These are phyloP conservation scores for Columba livia DNA, from an alignment of 2,113 vertebrate species.

Conservation along the genomic window DNA sequence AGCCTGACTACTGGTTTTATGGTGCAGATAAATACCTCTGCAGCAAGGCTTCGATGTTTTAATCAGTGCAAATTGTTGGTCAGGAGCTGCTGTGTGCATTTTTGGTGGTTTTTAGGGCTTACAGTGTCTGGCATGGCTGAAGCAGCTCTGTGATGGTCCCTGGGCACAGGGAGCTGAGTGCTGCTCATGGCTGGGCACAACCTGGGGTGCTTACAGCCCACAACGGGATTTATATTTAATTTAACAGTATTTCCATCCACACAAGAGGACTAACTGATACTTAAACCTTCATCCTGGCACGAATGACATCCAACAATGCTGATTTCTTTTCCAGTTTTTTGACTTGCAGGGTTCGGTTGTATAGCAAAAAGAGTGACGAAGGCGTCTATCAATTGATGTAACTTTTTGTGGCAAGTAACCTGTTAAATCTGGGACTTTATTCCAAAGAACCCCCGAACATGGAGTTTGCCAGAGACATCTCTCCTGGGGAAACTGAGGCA, in stretches of 20 bases:
- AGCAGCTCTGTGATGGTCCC: not conserved
- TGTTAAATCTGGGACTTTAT: not conserved
- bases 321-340: not conserved
- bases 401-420: not conserved
- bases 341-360: not conserved
- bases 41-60: not conserved
- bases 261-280: not conserved
- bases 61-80: not conserved
- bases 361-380: not conserved
- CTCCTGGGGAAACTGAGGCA: too few species aligned
- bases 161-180: rapidly evolving
- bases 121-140: not conserved
- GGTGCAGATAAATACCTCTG: not conserved
- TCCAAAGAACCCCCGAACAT: not conserved
- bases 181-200: not conserved
- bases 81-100: rapidly evolving
- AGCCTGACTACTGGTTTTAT: not conserved
- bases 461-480: not conserved
- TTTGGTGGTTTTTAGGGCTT: rapidly evolving
- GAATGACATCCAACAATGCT: not conserved
- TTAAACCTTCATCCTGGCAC: not conserved
- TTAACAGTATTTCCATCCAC: not conserved
- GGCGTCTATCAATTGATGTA: not conserved
- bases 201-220: not conserved
- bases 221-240: not conserved